These are phyloP conservation scores for Drosophila novamexicana DNA, from an alignment of 1,140 invertebrate genomes.

Conservation along the genomic window DNA sequence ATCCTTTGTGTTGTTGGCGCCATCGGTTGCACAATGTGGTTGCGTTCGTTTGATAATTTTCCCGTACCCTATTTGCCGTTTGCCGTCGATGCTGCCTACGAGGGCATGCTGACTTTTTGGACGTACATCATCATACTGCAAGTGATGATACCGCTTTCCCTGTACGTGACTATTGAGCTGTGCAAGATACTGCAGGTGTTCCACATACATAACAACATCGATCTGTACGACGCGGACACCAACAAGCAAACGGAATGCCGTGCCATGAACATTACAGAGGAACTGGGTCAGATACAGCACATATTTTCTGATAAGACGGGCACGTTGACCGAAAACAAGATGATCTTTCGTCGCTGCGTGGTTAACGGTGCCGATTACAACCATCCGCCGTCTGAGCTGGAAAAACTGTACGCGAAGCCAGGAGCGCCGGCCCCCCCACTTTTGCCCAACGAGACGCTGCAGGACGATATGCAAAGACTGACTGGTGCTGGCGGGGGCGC, in stretches of 20 bases:
- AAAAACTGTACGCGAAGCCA: constrained; percentile 85
- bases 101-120: constrained; percentile 96
- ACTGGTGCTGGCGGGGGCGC: constrained; percentile 41
- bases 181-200: constrained; percentile 98
- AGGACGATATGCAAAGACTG: constrained; percentile 87
- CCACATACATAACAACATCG: constrained; percentile 96
- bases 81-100: constrained; percentile 86
- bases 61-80: constrained; percentile 87
- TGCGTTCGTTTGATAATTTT: constrained; percentile 86
- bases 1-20: constrained; percentile 96
- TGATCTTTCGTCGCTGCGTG: constrained; percentile 96
- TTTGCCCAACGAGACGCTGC: constrained; percentile 88
- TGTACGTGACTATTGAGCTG: constrained; percentile 98
- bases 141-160: constrained; percentile 98
- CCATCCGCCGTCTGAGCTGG: constrained; percentile 88
- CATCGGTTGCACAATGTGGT: constrained; percentile 94
- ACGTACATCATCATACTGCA: constrained; percentile 98
- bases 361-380: constrained; percentile 96
- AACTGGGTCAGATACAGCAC: constrained; percentile 97
- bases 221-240: constrained; percentile 92
- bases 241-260: constrained; percentile 96
- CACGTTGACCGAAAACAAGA: constrained; percentile 98
- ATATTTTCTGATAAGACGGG: constrained; percentile 99
- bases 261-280: constrained; percentile 98
- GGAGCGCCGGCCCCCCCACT: constrained; percentile 86